Evolutionary conservation across 2,888 invertebrate species (phyloP).

Genomic region (Cataglyphis albicans): DNA sequence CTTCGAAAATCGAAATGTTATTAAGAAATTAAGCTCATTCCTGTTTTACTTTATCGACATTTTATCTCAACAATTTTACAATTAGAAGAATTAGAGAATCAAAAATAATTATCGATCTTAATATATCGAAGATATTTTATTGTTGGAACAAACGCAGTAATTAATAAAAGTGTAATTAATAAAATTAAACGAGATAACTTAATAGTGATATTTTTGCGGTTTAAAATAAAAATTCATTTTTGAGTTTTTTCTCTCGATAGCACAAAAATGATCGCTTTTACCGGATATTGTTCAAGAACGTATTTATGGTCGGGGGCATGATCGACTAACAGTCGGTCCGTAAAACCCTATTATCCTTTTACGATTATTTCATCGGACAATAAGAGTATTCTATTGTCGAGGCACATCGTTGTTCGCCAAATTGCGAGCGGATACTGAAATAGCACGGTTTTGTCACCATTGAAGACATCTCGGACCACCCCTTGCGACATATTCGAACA

Average conservation of each 20-base stretch:
- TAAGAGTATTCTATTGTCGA: constrained; percentile 47
- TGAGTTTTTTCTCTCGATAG: neutral
- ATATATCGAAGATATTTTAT: neutral
- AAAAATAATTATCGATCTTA: neutral
- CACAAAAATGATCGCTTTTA: neutral
- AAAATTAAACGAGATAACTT: neutral
- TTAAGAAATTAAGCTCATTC: neutral
- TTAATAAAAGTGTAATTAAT: no score
- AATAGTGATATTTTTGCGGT: neutral
- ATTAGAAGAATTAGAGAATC: neutral
- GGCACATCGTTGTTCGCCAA: constrained; percentile 32
- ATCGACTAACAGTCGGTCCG: constrained; percentile 12
- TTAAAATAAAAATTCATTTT: neutral
- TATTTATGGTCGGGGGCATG: constrained; percentile 3
- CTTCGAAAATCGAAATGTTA: neutral
- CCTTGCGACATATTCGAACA: constrained; percentile 21
- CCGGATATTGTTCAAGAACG: neutral
- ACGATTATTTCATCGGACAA: constrained; percentile 52
- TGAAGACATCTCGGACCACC: constrained; percentile 15
- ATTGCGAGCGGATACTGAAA: constrained; percentile 27
- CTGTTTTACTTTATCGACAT: neutral
- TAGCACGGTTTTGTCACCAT: constrained; percentile 36
- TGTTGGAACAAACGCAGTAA: neutral
- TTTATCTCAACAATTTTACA: neutral
- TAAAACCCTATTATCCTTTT: constrained; percentile 21